Percentiles rank a stretch among this genome's conserved stretches.
Conservation (phyloP, 2,888 invertebrate genomes). For the Drosophila melanosoma region DNA sequence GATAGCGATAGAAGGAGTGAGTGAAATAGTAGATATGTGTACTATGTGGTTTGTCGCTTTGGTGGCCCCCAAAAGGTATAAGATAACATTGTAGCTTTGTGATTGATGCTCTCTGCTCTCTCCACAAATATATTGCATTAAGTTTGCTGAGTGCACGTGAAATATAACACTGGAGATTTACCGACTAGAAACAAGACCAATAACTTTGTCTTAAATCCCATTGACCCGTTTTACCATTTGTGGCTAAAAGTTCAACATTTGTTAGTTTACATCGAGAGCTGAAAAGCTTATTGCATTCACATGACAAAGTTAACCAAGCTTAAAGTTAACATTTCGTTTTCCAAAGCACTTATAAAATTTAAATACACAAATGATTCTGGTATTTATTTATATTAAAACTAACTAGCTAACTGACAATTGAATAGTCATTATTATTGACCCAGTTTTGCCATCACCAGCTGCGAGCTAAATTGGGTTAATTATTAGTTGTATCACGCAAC, state of each 20-base stretch:
- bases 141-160: conserved; percentile 4
- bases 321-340: not conserved
- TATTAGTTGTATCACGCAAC: conserved; percentile 27
- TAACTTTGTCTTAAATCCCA: not conserved
- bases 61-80: conserved; percentile 29
- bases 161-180: not conserved
- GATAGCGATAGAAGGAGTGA: not conserved
- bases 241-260: not conserved
- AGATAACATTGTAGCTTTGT: conserved; percentile 39
- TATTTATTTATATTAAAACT: not conserved
- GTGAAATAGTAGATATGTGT: not conserved
- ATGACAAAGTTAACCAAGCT: not conserved
- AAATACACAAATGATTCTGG: not conserved
- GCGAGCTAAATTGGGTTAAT: conserved; percentile 22
- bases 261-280: not conserved
- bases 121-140: conserved; percentile 41
- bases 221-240: not conserved
- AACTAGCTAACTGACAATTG: too few relatives aligned
- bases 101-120: conserved; percentile 49
- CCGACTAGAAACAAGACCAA: conserved; percentile 8
- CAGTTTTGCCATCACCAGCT: not conserved
- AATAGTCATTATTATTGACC: not conserved
- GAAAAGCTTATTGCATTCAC: not conserved
- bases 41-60: conserved; percentile 1
- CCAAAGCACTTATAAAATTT: not conserved